Conservation (phyloP, 2,888 invertebrate genomes). For the Cheilosia soror region DNA sequence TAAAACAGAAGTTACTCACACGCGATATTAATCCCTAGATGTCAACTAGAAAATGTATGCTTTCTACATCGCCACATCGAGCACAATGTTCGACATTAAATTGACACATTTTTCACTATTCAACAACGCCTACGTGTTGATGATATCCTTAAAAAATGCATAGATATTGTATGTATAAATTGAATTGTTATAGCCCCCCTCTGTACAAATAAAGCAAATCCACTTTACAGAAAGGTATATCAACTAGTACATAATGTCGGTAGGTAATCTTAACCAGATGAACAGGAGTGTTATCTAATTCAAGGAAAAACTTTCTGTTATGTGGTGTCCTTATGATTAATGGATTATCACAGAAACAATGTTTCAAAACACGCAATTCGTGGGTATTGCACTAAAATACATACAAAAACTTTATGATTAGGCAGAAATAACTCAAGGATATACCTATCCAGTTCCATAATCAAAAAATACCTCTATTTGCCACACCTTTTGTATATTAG, state of each 20-base stretch:
- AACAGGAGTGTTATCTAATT: constrained; percentile 28
- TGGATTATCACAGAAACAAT: background rate
- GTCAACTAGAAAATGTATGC: too few relatives aligned
- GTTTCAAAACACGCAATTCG: background rate
- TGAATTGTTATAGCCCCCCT: too few relatives aligned
- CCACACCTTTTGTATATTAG: constrained; percentile 54
- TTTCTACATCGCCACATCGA: too few relatives aligned
- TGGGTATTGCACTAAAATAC: background rate
- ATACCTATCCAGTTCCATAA: background rate
- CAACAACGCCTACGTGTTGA: too few relatives aligned
- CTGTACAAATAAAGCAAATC: background rate
- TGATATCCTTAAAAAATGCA: too few relatives aligned
- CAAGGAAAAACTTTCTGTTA: background rate
- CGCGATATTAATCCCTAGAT: background rate
- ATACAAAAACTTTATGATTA: background rate
- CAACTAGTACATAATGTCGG: background rate
- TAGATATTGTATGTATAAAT: too few relatives aligned
- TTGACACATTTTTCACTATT: too few relatives aligned
- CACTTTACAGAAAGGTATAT: background rate
- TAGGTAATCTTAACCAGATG: constrained; percentile 1
- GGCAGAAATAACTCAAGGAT: too few relatives aligned
- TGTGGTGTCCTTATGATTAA: background rate
- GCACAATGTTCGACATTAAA: too few relatives aligned
- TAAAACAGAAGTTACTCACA: background rate
- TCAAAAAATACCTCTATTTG: background rate